Percentiles rank a stretch among this genome's conserved stretches.
Conservation (phyloP, 2,797 vertebrate species). For the Monodelphis domestica region DNA sequence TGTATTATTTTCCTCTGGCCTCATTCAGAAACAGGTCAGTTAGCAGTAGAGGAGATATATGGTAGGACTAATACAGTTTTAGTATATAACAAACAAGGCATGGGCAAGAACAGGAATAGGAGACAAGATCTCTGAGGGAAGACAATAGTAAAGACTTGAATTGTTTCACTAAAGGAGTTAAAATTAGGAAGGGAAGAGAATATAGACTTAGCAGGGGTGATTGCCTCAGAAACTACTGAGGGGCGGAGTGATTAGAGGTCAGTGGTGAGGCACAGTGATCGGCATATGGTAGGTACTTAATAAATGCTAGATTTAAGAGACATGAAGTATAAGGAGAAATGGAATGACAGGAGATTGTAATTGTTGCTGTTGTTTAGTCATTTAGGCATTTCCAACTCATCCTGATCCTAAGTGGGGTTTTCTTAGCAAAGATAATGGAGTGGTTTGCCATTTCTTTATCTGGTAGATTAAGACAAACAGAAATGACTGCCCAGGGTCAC, state of each 20-base stretch:
- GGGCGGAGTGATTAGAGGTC: neutral
- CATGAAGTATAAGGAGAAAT: neutral
- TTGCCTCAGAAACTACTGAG: neutral
- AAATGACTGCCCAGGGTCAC: too few relatives aligned
- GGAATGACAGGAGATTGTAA: neutral
- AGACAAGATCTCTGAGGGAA: neutral
- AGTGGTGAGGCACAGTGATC: neutral
- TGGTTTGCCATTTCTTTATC: too few relatives aligned
- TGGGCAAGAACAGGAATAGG: neutral
- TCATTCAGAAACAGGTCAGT: neutral
- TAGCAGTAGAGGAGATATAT: neutral
- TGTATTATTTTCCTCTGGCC: neutral
- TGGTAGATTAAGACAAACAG: too few relatives aligned
- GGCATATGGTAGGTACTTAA: neutral
- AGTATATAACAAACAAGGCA: neutral
- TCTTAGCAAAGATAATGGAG: too few relatives aligned
- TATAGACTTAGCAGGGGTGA: neutral
- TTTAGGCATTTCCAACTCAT: too few relatives aligned
- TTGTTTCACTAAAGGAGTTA: neutral
- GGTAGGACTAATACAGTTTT: neutral
- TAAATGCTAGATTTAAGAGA: neutral
- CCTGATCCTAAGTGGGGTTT: too few relatives aligned
- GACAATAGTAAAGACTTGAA: neutral
- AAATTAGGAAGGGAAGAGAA: neutral
- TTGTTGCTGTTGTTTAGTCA: too few relatives aligned